Conservation (phyloP, 2,113 vertebrate genomes). For the Tympanuchus pallidicinctus region DNA sequence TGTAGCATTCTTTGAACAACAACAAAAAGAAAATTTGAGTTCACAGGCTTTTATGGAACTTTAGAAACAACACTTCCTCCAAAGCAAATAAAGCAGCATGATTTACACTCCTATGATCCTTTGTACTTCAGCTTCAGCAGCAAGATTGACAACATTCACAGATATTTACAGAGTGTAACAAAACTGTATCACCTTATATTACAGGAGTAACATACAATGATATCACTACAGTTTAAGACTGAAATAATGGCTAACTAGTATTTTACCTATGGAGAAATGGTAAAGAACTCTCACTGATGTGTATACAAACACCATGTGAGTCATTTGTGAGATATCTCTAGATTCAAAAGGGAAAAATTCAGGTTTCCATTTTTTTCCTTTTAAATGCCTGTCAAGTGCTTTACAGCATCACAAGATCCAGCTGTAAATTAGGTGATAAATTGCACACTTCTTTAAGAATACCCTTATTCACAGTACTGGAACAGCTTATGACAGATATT, state of each 20-base stretch:
- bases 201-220: neutral
- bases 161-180: neutral
- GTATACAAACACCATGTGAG: neutral
- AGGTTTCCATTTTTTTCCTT: neutral
- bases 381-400: neutral
- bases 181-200: neutral
- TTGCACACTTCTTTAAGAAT: neutral
- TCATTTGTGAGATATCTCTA: neutral
- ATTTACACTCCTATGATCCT: neutral
- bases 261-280: neutral
- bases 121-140: neutral
- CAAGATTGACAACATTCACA: neutral
- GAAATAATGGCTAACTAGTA: neutral
- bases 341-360: neutral
- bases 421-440: neutral
- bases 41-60: neutral
- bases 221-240: neutral
- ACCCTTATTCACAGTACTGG: neutral
- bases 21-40: neutral
- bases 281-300: neutral
- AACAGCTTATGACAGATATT: neutral
- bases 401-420: neutral
- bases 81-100: neutral
- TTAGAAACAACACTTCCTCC: neutral
- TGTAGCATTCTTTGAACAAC: constrained; percentile 89